A percentile compares a stretch with the other conserved stretches of the same genome.
These are phyloP conservation scores for Pithys albifrons DNA, from an alignment of 2,113 vertebrate genomes.

Conservation along the genomic window DNA sequence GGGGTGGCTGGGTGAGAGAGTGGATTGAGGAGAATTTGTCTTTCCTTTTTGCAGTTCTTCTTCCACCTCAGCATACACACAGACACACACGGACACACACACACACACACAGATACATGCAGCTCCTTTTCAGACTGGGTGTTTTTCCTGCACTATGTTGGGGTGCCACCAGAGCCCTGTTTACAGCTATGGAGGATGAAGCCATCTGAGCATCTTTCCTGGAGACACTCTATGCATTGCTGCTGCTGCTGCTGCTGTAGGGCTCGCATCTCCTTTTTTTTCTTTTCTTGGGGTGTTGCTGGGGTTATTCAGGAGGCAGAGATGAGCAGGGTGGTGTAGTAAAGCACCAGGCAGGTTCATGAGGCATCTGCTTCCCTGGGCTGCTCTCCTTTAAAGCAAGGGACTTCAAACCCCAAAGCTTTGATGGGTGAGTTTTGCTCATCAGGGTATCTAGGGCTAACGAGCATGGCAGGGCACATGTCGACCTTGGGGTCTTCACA, in stretches of 20 bases:
- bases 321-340: neutral
- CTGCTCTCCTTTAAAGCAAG: neutral
- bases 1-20: neutral
- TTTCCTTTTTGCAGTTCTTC: conserved; percentile 5
- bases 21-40: neutral
- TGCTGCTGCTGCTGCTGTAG: neutral
- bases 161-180: neutral
- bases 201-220: neutral
- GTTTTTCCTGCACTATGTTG: neutral
- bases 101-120: neutral
- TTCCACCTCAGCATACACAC: neutral
- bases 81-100: neutral
- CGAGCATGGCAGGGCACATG: neutral
- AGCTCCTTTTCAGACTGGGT: neutral
- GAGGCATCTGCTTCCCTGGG: neutral
- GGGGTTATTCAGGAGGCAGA: neutral
- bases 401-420: neutral
- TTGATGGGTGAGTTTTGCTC: neutral
- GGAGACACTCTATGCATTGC: neutral
- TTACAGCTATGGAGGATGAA: neutral
- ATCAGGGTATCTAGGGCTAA: neutral
- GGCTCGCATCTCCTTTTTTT: neutral
- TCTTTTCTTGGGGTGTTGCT: neutral
- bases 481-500: neutral
- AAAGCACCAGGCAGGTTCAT: neutral